Base-by-base conservation (phyloP, 2,113 vertebrate genomes). In the Pelodiscus sinensis region DNA sequence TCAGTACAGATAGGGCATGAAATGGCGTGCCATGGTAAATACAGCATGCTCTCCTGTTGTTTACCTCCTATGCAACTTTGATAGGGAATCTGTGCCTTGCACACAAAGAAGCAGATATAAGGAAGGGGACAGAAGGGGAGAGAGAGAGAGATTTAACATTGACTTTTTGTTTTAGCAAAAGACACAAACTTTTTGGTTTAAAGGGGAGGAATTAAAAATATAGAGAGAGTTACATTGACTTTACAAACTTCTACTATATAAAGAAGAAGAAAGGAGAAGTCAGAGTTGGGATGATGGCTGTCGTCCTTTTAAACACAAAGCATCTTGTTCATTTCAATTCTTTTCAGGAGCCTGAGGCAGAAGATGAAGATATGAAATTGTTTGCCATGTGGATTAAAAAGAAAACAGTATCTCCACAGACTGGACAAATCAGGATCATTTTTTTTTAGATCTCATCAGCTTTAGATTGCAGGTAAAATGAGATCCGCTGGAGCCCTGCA, bases 161-260 rank as follows among this genome's bases (percentile, higher is more conserved):
- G 88, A 91, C 77, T 91, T 85, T 93, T 96, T 96, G 91, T 92
- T 95, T 96, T 95, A 96, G 92, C 44, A 44, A 44, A 44, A 95
- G 92, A 94, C 93, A 86, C 91, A 95, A 84, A 88, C 79, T 86
- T 95, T 96, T 97, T 96, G 96, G 95, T 95, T 96, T 83, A 68
- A 29, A 29, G 91, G 84, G 85, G 89, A 90, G 5, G 85, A 13
- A 85, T 84, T 50, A 88, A 90, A 95, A 92, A 90, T 24, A 78
- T 84, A 90, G 88, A 96, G 92, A 96, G 95, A 94, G 92, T 94
- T 92, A 82, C 22, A 82, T 96, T 95, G 96, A 97, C 88, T 96
- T 92, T 95, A 95, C 96, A 96, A 95, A 96, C 86, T 91, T 84
- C 82, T 90, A 38, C 82, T 73, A 71, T 55, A 56, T 79, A 94